These are phyloP conservation scores for Silurus glanis DNA, from an alignment of 2,113 vertebrate species.

Conservation along the genomic window DNA sequence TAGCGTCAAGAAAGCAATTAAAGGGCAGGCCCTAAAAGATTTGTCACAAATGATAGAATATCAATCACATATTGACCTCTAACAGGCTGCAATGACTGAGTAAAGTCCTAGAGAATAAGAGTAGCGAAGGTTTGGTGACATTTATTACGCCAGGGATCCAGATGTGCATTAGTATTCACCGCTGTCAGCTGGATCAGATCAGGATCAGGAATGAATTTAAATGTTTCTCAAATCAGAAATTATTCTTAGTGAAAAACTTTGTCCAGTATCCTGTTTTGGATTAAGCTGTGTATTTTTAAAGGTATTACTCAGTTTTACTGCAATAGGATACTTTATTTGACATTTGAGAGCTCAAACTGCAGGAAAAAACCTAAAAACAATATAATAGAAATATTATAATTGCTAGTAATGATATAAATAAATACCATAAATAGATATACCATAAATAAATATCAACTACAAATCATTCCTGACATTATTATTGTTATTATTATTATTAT, in stretches of 20 bases:
- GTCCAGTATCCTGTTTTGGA: too few relatives aligned
- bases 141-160: background rate
- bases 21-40: background rate
- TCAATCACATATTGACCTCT: background rate
- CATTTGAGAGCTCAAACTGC: background rate
- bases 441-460: too few relatives aligned
- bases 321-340: background rate
- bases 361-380: background rate
- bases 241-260: background rate
- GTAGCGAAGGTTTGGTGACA: background rate
- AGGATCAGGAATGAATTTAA: background rate
- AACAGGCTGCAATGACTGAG: background rate
- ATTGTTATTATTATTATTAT: too few relatives aligned
- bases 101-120: background rate
- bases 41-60: background rate
- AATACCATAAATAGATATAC: background rate
- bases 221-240: too few relatives aligned
- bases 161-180: constrained; percentile 1
- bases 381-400: too few relatives aligned
- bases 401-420: too few relatives aligned
- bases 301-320: background rate
- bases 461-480: too few relatives aligned
- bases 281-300: background rate
- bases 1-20: background rate
- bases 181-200: background rate